Evolutionary conservation across 2,888 invertebrate genomes (phyloP), one percentile per base, ranked within the genome.

Genomic region (Pristionchus exspectatus): DNA sequence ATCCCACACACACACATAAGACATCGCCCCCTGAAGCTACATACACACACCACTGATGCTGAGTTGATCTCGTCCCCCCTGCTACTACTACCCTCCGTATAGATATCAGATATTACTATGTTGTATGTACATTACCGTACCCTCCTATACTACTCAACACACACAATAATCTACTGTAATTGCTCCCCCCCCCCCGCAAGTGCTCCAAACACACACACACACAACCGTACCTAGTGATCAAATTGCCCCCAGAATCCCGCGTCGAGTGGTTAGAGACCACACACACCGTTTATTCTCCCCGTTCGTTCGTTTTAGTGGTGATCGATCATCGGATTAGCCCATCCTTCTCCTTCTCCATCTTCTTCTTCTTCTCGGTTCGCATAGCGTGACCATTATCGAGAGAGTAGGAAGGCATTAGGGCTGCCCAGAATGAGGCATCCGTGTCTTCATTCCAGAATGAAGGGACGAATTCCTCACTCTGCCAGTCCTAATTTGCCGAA

Each of bases 21-120:
- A 21, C 56, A 56, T 21, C 18, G 21, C 81, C 54, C 81, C 27
- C 21, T 21, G 2, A 3, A 77, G 5, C 18, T 24, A 77, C 77
- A 77, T n/a, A 77, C 24, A 81, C 50, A 81, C 81, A 81, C 81
- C 81, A 81, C 81, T 81, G 81, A 81, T 81, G 81, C 81, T 81
- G 81, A 81, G 81, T 81, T 81, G 81, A 81, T 81, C 81, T 81
- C 81, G 50, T 54, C 81, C 33, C 77, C 33, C 21, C 59, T 59
- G 5, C 77, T 54, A 50, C n/a, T 33, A 27, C 81, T 54, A 81
- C 81, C 74, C 21, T 69, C 69, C 38, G 38, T 16, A 44, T 77
- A 81, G 81, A 50, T 81, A 81, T 81, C 81, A 63, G 63, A 63
- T 63, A 56, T 21, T 56, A 56, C 44, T 56, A 44, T 81, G 50